phyloP scores from a whole-genome alignment of 2,797 vertebrate genomes.

The Pampus argenteus region DNA sequence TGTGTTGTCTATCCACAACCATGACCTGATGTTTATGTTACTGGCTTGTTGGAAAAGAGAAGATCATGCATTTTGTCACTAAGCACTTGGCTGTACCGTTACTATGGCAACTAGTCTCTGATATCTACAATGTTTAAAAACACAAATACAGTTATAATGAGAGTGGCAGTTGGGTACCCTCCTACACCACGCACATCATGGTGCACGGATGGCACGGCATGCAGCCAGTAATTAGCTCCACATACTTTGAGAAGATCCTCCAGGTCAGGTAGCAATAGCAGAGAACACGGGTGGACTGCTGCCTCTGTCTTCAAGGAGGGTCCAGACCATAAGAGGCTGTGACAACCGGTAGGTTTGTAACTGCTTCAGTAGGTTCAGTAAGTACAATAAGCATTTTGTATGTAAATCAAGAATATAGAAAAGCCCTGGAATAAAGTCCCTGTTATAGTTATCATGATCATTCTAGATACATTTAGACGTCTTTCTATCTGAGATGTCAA shows the following conservation, averaged over 20 bases:
- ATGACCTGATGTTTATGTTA: background rate
- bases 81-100: slow-evolving; percentile 34
- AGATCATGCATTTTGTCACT: too few relatives aligned
- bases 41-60: too few relatives aligned
- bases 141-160: slow-evolving; percentile 27
- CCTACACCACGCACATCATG: too few relatives aligned
- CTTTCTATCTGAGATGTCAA: background rate
- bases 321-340: background rate
- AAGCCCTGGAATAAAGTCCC: slow-evolving; percentile 4
- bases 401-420: slow-evolving; percentile 1
- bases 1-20: background rate
- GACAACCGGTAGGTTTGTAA: background rate
- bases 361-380: background rate
- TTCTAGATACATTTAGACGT: background rate
- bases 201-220: too few relatives aligned
- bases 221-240: background rate
- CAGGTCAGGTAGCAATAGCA: background rate
- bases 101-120: slow-evolving; percentile 39
- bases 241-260: background rate
- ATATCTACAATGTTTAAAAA: slow-evolving; percentile 19
- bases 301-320: too few relatives aligned
- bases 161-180: background rate
- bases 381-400: too few relatives aligned
- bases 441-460: background rate
- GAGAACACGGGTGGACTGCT: background rate